Percentiles rank a stretch among this genome's conserved stretches.
Conservation (phyloP, 2,113 vertebrate species). For the Psilopogon haemacephalus region DNA sequence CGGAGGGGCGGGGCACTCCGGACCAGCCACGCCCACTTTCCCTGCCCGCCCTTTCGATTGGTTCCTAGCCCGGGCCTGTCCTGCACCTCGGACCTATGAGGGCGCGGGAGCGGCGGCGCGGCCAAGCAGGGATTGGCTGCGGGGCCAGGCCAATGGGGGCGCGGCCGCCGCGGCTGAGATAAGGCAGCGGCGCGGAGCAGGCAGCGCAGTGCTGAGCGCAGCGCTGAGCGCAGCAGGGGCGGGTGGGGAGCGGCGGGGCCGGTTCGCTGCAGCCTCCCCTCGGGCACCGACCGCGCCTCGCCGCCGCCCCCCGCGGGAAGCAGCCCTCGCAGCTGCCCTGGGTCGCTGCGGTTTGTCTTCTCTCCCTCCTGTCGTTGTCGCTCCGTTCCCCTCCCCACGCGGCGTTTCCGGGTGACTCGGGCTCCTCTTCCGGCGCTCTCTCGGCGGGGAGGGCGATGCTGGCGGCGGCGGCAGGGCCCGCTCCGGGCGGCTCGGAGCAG, state of each 20-base stretch:
- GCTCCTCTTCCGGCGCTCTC: not conserved
- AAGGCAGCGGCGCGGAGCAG: accelerated
- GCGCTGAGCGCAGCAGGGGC: not conserved
- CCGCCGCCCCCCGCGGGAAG: not conserved
- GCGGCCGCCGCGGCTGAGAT: not conserved
- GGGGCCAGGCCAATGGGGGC: not conserved
- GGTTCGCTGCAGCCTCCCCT: not conserved
- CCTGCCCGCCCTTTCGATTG: not conserved
- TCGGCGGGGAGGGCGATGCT: not conserved
- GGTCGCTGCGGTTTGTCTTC: too few species aligned
- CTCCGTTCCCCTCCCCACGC: not conserved
- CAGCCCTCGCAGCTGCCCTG: not conserved
- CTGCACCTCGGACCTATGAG: not conserved
- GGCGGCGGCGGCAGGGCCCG: not conserved
- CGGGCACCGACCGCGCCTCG: not conserved
- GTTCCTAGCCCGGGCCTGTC: accelerated
- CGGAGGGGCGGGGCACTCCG: not conserved
- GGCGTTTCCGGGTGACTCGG: not conserved
- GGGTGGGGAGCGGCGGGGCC: not conserved
- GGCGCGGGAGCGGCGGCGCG: not conserved
- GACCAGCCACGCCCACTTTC: accelerated
- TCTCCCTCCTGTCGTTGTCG: too few species aligned
- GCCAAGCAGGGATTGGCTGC: not conserved
- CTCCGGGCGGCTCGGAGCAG: slow-evolving; percentile 21
- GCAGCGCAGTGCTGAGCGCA: not conserved